Evolutionary conservation across 2,888 invertebrate species (phyloP), one percentile per base, ranked within the genome.

Genomic region (Epsilonema sp.): DNA sequence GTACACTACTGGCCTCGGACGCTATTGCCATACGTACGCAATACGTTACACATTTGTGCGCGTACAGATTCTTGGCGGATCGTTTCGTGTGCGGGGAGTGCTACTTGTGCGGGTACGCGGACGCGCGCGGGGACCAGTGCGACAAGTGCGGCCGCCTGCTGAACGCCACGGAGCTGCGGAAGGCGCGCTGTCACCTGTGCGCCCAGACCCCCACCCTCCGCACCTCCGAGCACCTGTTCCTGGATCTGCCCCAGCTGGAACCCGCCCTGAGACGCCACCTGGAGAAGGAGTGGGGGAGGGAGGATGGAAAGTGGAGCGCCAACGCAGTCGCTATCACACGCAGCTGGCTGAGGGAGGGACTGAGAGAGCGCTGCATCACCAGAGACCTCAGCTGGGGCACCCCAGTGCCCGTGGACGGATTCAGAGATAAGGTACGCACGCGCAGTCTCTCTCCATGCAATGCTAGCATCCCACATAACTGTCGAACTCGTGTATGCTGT

Each of bases 331-430:
- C 80, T 0, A 94, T 94, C 44, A 76, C 81, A 0, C 77, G 78
- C 55, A 74, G 87, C 0, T 97, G 97, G 97, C 67, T 97, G 37
- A 77, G 81, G 70, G 87, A 89, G 61, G 86, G 87, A 0, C 73
- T 97, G n/a, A 82, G 86, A 55, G 78, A 89, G 0, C 74, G 97
- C 1, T 97, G 94, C 61, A 90, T 97, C 62, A 92, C 94, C 0
- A 71, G 97, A 45, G 97, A 99, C 71, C 74, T 97, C 8, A 86
- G 87, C 64, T 97, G 97, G 97, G 97, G 97, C 2, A 84, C 89
- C 26, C 84, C 87, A 0, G 92, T 99, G 2, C 97, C 97, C 0
- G 63, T 89, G 1, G 76, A 80, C 31, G 82, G 80, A 3, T 94
- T 77, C 58, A 75, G 75, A 47, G 75, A 81, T 50, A 92, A 92